Percentiles rank a stretch among this genome's conserved stretches.
Evolutionary conservation across 2,113 vertebrate genomes (phyloP).

Genomic region (Apus apus): DNA sequence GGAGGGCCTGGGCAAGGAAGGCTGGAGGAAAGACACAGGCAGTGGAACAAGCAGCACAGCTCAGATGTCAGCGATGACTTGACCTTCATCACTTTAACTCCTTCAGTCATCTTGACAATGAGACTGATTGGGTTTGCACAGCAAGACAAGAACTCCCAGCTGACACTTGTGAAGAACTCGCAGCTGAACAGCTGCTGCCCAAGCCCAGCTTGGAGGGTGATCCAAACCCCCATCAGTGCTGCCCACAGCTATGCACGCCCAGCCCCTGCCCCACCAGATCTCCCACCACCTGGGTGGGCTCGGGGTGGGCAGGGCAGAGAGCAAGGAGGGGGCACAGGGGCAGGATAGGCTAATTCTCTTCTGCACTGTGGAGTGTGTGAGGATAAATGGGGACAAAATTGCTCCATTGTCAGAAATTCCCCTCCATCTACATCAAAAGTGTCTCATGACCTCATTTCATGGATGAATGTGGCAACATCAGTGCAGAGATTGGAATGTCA

Average conservation of each 20-base stretch:
- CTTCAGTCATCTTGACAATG: background rate
- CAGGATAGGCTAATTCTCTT: background rate
- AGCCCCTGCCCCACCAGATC: no score
- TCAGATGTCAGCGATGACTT: background rate
- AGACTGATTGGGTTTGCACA: background rate
- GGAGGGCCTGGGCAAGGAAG: background rate
- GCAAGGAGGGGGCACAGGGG: accelerated
- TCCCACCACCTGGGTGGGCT: background rate
- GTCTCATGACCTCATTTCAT: background rate
- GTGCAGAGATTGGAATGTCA: background rate
- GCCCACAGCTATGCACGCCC: background rate
- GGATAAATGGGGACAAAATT: background rate
- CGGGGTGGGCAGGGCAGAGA: background rate
- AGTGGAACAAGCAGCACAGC: background rate
- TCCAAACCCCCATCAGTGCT: accelerated
- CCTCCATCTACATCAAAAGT: accelerated
- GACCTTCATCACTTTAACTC: background rate
- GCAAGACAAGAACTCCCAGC: background rate
- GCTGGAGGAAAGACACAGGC: background rate
- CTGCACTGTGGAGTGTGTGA: accelerated
- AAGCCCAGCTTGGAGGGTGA: background rate
- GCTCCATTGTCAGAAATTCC: background rate
- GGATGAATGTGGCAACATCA: background rate
- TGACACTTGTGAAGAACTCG: background rate
- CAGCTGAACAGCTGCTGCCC: background rate